A percentile compares a stretch with the other conserved stretches of the same genome.
phyloP scores from a whole-genome alignment of 2,113 vertebrate species.

The Rhynchomys soricoides region DNA sequence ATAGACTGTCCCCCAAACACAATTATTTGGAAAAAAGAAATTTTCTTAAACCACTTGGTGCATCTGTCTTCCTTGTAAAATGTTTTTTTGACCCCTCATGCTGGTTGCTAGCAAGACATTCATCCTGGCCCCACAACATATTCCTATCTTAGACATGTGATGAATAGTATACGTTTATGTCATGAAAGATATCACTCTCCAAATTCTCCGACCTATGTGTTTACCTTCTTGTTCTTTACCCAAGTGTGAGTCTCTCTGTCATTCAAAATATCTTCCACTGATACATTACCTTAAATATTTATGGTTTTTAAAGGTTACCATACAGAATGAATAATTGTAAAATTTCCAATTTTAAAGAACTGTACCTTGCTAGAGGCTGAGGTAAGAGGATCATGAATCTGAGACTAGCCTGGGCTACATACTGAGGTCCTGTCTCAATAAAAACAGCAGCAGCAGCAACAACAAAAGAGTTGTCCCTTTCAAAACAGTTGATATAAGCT shows the following conservation, averaged over 20 bases:
- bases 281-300: not conserved
- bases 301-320: not conserved
- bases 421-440: not conserved
- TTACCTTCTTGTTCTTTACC: not conserved
- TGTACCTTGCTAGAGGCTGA: not conserved
- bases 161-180: not conserved
- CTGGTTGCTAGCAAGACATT: not conserved
- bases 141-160: not conserved
- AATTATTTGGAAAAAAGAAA: not conserved
- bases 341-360: not conserved
- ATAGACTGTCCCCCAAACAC: not conserved
- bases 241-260: not conserved
- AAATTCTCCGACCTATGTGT: not conserved
- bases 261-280: constrained; percentile 4
- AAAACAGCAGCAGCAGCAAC: not conserved
- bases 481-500: not conserved
- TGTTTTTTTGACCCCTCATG: not conserved
- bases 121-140: not conserved
- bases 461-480: not conserved
- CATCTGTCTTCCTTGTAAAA: not conserved
- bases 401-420: not conserved
- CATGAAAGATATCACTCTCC: not conserved
- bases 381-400: not conserved
- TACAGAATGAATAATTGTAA: not conserved
- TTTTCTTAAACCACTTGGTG: not conserved